These are phyloP conservation scores for Seriola rivoliana DNA, from an alignment of 2,113 vertebrate species.

Conservation along the genomic window DNA sequence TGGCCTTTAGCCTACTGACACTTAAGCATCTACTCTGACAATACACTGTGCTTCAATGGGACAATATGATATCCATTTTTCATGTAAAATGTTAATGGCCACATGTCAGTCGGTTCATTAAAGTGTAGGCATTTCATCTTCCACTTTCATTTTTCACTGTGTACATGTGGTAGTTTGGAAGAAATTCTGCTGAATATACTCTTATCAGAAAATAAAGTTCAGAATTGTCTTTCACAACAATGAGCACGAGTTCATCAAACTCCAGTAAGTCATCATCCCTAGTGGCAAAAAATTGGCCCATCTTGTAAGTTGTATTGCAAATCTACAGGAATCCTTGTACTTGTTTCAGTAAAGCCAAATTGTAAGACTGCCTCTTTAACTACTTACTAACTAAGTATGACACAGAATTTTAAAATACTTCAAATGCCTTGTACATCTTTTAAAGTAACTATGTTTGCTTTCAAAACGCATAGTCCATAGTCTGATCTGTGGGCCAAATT, in stretches of 20 bases:
- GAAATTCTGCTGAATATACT: conserved; percentile 35
- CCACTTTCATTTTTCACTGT: conserved; percentile 29
- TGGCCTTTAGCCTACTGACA: neutral
- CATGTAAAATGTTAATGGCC: conserved; percentile 46
- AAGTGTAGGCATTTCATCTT: conserved; percentile 40
- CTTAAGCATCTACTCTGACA: conserved; percentile 27
- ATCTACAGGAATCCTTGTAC: conserved; percentile 51
- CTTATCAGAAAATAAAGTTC: conserved; percentile 42
- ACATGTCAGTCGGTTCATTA: conserved; percentile 57
- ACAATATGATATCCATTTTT: conserved; percentile 53
- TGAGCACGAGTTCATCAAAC: conserved; percentile 58
- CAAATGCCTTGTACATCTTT: conserved; percentile 46
- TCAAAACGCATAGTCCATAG: conserved; percentile 49
- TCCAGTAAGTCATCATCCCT: conserved; percentile 39
- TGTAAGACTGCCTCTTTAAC: conserved; percentile 45
- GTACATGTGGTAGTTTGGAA: conserved; percentile 48
- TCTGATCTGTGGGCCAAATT: neutral
- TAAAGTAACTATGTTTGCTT: conserved; percentile 56
- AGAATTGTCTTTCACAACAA: conserved; percentile 50
- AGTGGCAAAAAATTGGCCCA: conserved; percentile 40
- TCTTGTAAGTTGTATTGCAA: conserved; percentile 53
- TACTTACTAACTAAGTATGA: no score
- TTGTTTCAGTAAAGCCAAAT: conserved; percentile 55
- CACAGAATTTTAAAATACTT: conserved; percentile 69
- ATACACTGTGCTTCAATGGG: conserved; percentile 57